Evolutionary conservation across 30 jellyfish, hydroid and myxozoan species (phyloP).

Genomic region (Aurelia sp.): DNA sequence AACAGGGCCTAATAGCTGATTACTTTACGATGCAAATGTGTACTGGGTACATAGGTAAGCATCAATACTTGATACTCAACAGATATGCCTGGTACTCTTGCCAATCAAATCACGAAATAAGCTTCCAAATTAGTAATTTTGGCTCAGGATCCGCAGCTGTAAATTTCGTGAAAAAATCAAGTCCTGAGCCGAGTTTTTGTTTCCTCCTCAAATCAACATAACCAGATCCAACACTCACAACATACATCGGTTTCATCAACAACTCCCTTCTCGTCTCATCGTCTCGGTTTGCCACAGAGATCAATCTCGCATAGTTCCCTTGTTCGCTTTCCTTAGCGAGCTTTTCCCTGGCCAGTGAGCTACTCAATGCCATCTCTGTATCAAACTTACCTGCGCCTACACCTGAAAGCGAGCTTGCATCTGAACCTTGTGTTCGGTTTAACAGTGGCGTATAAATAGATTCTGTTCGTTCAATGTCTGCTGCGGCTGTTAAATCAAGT

Average conservation of each 20-base stretch:
- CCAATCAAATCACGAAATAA: constrained; percentile 20
- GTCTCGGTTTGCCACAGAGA: constrained; percentile 74
- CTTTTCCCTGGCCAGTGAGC: constrained; percentile 59
- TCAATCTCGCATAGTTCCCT: constrained; percentile 78
- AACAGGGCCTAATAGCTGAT: too few species aligned
- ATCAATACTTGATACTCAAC: too few species aligned
- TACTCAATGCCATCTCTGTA: constrained; percentile 68
- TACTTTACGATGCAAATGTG: too few species aligned
- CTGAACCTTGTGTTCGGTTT: constrained; percentile 9
- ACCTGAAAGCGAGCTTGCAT: constrained; percentile 54
- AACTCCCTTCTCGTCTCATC: constrained; percentile 49
- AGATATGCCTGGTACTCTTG: too few species aligned
- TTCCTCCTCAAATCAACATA: constrained; percentile 77
- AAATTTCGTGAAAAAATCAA: constrained; percentile 54
- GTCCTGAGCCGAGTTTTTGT: constrained; percentile 47
- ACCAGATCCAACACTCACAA: constrained; percentile 89
- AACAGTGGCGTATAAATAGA: constrained; percentile 83
- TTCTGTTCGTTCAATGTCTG: constrained; percentile 11
- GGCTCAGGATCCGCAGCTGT: constrained; percentile 62
- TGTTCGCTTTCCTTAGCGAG: constrained; percentile 61
- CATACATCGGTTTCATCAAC: constrained; percentile 80
- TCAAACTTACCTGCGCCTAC: constrained; percentile 65
- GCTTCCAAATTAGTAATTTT: constrained; percentile 71
- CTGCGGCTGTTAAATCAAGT: constrained; percentile 21
- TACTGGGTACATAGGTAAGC: too few species aligned